Conservation (phyloP, 2,888 invertebrate genomes). For the Melanchra persicariae region DNA sequence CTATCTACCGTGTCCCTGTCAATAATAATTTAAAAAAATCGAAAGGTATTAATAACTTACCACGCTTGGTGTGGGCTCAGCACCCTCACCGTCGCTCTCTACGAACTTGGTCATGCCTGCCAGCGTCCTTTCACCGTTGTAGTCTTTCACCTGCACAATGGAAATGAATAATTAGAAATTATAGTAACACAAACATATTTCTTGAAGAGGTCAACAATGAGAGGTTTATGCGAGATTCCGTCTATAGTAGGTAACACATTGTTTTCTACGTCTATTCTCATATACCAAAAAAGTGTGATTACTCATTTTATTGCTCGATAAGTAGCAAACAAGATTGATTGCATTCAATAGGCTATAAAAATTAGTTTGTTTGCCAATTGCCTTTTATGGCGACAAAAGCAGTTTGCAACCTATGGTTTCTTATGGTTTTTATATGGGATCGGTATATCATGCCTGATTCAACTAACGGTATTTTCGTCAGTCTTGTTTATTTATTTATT, state of each 20-base stretch:
- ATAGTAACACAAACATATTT: not conserved
- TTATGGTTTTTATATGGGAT: no score
- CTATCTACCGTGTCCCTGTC: no score
- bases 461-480: not conserved
- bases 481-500: no score
- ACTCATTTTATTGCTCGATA: not conserved
- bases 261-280: not conserved
- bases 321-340: not conserved
- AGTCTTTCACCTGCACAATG: slow-evolving; percentile 92
- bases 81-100: slow-evolving; percentile 96
- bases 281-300: not conserved
- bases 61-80: slow-evolving; percentile 92
- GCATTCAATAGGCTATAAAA: not conserved
- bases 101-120: slow-evolving; percentile 98
- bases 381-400: not conserved
- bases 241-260: not conserved
- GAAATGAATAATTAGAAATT: slow-evolving; percentile 15
- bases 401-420: not conserved
- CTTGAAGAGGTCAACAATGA: not conserved
- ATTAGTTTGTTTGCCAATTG: not conserved
- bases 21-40: not conserved
- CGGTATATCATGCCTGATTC: not conserved
- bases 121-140: slow-evolving; percentile 98
- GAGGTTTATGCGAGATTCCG: not conserved
- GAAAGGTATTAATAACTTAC: slow-evolving; percentile 76